Evolutionary conservation across 2,888 invertebrate genomes (phyloP), one percentile per base, ranked within the genome.

Genomic region (Drymonia ruficornis): DNA sequence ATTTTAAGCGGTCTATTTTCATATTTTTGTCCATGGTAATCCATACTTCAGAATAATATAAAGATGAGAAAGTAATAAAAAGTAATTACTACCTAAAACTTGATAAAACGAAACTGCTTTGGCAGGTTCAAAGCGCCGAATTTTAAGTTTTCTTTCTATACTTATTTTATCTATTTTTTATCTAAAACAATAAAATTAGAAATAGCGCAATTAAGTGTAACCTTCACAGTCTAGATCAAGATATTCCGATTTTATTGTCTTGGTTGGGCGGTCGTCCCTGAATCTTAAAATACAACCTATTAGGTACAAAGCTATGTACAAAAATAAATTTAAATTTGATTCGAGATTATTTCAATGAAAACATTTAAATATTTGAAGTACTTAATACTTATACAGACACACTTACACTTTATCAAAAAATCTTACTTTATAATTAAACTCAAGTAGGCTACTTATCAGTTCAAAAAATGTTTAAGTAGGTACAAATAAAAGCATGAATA

Each of bases 241-340:
- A 67, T 63, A 56, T 51, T 48, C 31, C 49, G 34, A 55, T 52
- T 53, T 13, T 13, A 52, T 56, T 36, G 51, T 52, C 46, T 53
- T 55, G 45, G 56, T 52, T 44, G 36, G n/a, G 52, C 50, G 36
- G 40, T 52, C 38, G 44, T 53, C 53, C 50, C n/a, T 6, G 45
- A 50, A 59, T 48, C 44, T 57, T 50, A 50, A 52, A 56, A 51
- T 51, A 56, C n/a, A n/a, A n/a, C 23, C 23, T 23, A 2, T 51
- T 55, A n/a, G n/a, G n/a, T n/a, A n/a, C n/a, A 15, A 38, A n/a
- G 38, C n/a, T 38, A 38, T 11, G 31, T 15, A 40, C 31, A 38
- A 55, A 43, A 11, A 9, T 1, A 23, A 23, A 23, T 2, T 31
- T 31, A 11, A 9, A 31, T 31, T 31, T 31, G 31, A 3, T 11